A percentile compares a stretch with the other conserved stretches of the same genome.
Evolutionary conservation across 2,888 invertebrate species (phyloP).

Genomic region (Nomada flava): DNA sequence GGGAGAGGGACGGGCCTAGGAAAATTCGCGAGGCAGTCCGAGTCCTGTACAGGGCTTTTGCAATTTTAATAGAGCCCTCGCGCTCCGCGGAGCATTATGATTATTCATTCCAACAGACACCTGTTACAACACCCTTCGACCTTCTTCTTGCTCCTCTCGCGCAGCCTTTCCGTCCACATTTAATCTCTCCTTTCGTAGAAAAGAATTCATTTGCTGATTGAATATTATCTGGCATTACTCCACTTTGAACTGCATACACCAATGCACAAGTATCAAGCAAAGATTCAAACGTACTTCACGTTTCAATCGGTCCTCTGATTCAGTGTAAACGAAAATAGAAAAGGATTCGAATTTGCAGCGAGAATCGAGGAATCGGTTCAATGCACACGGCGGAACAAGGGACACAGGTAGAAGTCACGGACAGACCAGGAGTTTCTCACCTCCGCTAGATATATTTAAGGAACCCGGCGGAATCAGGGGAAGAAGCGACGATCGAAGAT

Average conservation of each 20-base stretch:
- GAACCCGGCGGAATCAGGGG: neutral
- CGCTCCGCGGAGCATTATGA: slow-evolving; percentile 36
- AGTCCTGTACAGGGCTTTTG: slow-evolving; percentile 7
- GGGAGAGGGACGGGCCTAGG: neutral
- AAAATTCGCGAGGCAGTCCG: slow-evolving; percentile 30
- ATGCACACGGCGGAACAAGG: neutral
- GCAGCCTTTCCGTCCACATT: slow-evolving; percentile 1
- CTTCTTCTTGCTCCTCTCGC: neutral
- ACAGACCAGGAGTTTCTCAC: slow-evolving; percentile 16
- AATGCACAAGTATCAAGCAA: no score
- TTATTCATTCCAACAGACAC: slow-evolving; percentile 50
- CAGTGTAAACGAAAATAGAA: neutral
- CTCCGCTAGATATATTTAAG: slow-evolving; percentile 22
- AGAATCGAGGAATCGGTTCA: neutral
- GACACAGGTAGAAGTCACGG: slow-evolving; percentile 14
- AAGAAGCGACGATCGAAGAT: slow-evolving; percentile 63
- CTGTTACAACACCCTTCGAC: slow-evolving; percentile 8
- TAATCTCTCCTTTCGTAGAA: slow-evolving; percentile 7
- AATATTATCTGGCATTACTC: slow-evolving; percentile 14
- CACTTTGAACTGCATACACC: no score
- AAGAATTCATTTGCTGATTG: slow-evolving; percentile 35
- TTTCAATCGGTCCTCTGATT: no score
- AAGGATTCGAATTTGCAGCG: neutral
- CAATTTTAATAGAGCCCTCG: slow-evolving; percentile 38
- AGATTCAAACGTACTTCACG: no score